Evolutionary conservation across 2,113 vertebrate genomes (phyloP).

Genomic region (Mungos mungo): DNA sequence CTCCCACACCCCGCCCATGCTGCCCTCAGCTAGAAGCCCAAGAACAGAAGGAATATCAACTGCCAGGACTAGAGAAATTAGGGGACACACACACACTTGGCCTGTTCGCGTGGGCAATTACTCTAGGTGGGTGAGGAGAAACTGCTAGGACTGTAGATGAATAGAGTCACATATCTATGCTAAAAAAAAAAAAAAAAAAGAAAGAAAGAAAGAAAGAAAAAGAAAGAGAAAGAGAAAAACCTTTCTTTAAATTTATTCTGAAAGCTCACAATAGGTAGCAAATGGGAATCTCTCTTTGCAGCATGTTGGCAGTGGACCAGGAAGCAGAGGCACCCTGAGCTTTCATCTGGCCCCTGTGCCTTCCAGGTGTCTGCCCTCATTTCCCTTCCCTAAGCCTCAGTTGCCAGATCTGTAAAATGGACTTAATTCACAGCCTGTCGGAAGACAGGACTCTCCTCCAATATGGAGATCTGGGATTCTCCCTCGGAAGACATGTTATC

Average conservation of each 20-base stretch:
- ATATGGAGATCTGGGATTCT: not conserved
- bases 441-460: not conserved
- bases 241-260: not conserved
- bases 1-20: not conserved
- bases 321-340: not conserved
- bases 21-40: not conserved
- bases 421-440: not conserved
- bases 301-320: not conserved
- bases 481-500: not conserved
- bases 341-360: accelerated
- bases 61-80: not conserved
- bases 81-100: not conserved
- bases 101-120: not conserved
- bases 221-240: not conserved
- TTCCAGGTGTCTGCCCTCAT: not conserved
- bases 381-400: not conserved
- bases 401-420: not conserved
- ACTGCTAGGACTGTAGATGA: not conserved
- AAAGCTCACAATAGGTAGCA: not conserved
- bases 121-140: not conserved
- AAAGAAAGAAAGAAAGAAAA: too few relatives aligned
- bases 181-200: not conserved
- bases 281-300: not conserved
- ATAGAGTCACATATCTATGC: not conserved
- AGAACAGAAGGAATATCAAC: not conserved